Evolutionary conservation across 2,113 vertebrate genomes (phyloP), one percentile per base, ranked within the genome.

Genomic region (Steatornis caripensis): DNA sequence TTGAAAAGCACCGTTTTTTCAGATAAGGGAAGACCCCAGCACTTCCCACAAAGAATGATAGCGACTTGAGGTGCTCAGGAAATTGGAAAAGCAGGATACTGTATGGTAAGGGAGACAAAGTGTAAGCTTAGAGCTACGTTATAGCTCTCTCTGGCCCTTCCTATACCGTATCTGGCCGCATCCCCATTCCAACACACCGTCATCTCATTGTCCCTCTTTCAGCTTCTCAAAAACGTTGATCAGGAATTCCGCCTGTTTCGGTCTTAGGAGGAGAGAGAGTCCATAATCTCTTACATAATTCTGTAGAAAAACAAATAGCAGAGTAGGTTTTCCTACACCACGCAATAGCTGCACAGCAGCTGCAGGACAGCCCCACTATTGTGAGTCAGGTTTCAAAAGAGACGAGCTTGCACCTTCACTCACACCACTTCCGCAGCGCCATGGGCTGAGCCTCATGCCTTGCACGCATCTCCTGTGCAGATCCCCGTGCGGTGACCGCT

Each of bases 401-500:
- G 53, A 34, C 29, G 71, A 58, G 8, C 9, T 43, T 11, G 27
- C 23, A 49, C 41, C 14, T 30, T 36, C 20, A 22, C 76, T 37
- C 68, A 39, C 19, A 3, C 3, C 5, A 3, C 48, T 61, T 45
- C 36, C n/a, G 46, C 29, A 18, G 23, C 46, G 30, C 41, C 49
- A 8, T 0, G 5, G 29, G 85, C 77, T 23, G n/a, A 61, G 30
- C 66, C 45, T 54, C n/a, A 7, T 2, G 12, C 49, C 30, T 43
- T 9, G 48, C 53, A n/a, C 3, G 0, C 26, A 30, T 6, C n/a
- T 34, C 41, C 74, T 30, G 29, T 15, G 1, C 61, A 16, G 68
- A 46, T 19, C 46, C 51, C 60, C 24, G 7, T 1, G 2, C 53
- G 3, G 1, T 6, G 30, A 54, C 11, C 26, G 14, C 45, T 6